phyloP scores from a whole-genome alignment of 2,888 invertebrate species.

The Himalopsyche anomala region DNA sequence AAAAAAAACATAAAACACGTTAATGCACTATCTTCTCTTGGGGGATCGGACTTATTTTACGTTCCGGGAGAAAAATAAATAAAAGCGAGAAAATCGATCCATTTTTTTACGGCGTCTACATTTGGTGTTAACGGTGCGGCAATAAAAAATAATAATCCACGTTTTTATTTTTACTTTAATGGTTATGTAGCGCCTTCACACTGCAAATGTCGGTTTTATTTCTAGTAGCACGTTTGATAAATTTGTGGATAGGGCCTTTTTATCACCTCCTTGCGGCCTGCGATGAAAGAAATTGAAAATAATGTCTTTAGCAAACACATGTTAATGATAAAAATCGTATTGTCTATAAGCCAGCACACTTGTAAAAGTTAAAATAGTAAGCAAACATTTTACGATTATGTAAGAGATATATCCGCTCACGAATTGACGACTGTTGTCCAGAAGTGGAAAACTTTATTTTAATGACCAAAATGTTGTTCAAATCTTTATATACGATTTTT shows the following conservation, averaged over 20 bases:
- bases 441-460: too few relatives aligned
- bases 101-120: conserved; percentile 46
- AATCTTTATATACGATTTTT: too few relatives aligned
- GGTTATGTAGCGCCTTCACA: conserved; percentile 46
- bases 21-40: conserved; percentile 4
- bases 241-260: conserved; percentile 32
- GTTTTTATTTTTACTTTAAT: conserved; percentile 53
- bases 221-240: conserved; percentile 41
- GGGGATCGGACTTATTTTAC: conserved; percentile 27
- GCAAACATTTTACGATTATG: too few relatives aligned
- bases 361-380: too few relatives aligned
- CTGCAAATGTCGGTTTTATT: conserved; percentile 46
- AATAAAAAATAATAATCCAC: conserved; percentile 51
- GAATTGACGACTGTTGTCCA: too few relatives aligned
- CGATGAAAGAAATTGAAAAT: conserved; percentile 11
- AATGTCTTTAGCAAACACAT: conserved; percentile 8
- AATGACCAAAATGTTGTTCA: too few relatives aligned
- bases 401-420: too few relatives aligned
- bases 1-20: background rate
- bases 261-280: background rate
- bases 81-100: conserved; percentile 39
- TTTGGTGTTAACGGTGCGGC: conserved; percentile 53
- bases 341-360: too few relatives aligned
- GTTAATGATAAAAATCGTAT: background rate
- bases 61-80: background rate